Evolutionary conservation across 2,113 vertebrate species (phyloP).

Genomic region (Cynopterus brachyotis): DNA sequence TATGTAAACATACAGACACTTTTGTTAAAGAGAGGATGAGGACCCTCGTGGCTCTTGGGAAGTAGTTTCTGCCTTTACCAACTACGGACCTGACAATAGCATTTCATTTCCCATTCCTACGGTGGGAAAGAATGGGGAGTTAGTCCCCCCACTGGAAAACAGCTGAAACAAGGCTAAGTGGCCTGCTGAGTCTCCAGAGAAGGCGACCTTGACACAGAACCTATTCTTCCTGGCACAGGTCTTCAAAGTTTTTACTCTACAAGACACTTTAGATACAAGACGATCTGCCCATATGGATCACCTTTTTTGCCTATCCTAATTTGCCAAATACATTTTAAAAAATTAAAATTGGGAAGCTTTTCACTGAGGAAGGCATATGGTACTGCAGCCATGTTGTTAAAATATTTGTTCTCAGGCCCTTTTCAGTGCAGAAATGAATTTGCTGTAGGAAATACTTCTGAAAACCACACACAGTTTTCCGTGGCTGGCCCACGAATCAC

Average conservation of each 20-base stretch:
- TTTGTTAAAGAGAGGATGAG: neutral
- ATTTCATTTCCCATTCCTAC: neutral
- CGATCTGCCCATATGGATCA: neutral
- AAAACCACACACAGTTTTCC: slow-evolving; percentile 31
- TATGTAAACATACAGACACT: neutral
- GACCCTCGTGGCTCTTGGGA: neutral
- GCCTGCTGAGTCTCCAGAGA: neutral
- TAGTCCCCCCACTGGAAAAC: neutral
- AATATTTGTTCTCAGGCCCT: neutral
- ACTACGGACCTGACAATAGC: neutral
- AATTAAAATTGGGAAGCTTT: neutral
- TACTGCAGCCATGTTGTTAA: neutral
- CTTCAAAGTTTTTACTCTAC: neutral
- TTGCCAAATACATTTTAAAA: neutral
- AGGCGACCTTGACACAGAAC: neutral
- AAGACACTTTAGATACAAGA: neutral
- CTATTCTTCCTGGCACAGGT: neutral
- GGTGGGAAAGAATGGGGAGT: neutral
- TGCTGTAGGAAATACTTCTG: slow-evolving; percentile 28
- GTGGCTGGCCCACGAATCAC: neutral
- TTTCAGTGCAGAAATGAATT: neutral
- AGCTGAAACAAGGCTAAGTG: neutral
- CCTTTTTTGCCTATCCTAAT: neutral
- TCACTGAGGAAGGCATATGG: neutral
- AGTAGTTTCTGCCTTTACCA: neutral